Conservation (phyloP, 2,113 vertebrate genomes). For the Ceratotherium simum region DNA sequence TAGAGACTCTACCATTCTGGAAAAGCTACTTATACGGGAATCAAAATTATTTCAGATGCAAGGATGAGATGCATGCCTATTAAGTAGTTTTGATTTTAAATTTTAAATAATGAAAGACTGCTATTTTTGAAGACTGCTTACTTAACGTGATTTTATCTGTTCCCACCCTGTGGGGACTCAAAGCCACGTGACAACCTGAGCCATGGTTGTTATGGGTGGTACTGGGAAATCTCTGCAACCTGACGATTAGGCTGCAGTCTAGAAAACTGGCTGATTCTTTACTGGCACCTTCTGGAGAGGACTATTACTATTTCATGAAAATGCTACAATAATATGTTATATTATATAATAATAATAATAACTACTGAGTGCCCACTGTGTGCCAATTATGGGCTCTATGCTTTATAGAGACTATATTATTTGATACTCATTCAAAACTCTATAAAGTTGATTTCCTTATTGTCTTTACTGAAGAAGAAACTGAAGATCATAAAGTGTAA, state of each 20-base stretch:
- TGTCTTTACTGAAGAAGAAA: conserved; percentile 17
- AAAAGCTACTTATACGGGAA: conserved; percentile 65
- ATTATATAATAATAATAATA: background rate
- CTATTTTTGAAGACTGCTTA: conserved; percentile 2
- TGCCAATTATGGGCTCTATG: background rate
- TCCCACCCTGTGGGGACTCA: background rate
- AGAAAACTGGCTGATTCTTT: background rate
- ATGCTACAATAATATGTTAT: background rate
- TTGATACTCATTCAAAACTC: conserved; percentile 21
- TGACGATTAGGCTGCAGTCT: background rate
- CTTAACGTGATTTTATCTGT: background rate
- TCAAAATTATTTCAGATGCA: conserved; percentile 68
- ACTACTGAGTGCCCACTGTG: background rate
- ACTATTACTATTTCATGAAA: conserved; percentile 4
- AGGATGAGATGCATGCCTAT: background rate
- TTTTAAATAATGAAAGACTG: conserved; percentile 8
- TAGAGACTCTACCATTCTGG: conserved; percentile 56
- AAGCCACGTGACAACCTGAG: background rate
- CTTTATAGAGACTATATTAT: background rate
- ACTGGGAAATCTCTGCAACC: background rate
- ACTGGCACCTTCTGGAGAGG: background rate
- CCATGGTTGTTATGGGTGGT: background rate
- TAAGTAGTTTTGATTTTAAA: conserved; percentile 63
- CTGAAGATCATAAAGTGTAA: background rate
- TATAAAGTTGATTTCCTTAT: conserved; percentile 25